Evolutionary conservation across 2,888 invertebrate genomes (phyloP).

Genomic region (Augochlorella aurata): DNA sequence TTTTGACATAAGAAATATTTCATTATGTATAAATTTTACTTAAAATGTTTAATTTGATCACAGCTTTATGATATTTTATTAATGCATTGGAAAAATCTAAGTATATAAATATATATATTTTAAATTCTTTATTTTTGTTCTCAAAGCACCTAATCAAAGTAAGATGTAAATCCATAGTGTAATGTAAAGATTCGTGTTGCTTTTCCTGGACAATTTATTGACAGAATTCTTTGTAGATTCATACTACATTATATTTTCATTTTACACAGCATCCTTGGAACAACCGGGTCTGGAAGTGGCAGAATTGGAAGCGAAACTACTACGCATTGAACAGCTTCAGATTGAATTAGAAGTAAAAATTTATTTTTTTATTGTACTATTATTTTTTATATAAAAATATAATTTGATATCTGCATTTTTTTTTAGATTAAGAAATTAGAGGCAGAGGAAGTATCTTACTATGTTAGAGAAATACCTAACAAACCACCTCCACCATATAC

Average conservation of each 20-base stretch:
- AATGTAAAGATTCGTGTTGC: constrained; percentile 71
- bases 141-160: constrained; percentile 65
- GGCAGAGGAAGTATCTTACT: constrained; percentile 84
- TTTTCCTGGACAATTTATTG: constrained; percentile 60
- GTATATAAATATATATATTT: constrained; percentile 27
- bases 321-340: constrained; percentile 85
- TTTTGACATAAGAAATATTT: constrained; percentile 37
- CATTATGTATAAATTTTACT: constrained; percentile 58
- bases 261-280: constrained; percentile 75
- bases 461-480: constrained; percentile 87
- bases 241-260: constrained; percentile 32
- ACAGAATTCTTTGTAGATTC: constrained; percentile 3
- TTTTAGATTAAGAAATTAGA: constrained; percentile 85
- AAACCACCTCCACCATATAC: constrained; percentile 91
- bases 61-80: constrained; percentile 71
- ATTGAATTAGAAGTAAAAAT: constrained; percentile 85
- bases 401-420: not conserved
- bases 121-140: constrained; percentile 46
- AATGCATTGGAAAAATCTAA: constrained; percentile 59
- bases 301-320: constrained; percentile 84
- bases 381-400: not conserved
- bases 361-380: not conserved
- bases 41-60: constrained; percentile 71
- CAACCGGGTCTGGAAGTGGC: constrained; percentile 79
- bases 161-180: constrained; percentile 61